A percentile compares a stretch with the other conserved stretches of the same genome.
These are phyloP conservation scores for Kuschelorhynchus macadamiae DNA, from an alignment of 2,888 invertebrate genomes.

Conservation along the genomic window DNA sequence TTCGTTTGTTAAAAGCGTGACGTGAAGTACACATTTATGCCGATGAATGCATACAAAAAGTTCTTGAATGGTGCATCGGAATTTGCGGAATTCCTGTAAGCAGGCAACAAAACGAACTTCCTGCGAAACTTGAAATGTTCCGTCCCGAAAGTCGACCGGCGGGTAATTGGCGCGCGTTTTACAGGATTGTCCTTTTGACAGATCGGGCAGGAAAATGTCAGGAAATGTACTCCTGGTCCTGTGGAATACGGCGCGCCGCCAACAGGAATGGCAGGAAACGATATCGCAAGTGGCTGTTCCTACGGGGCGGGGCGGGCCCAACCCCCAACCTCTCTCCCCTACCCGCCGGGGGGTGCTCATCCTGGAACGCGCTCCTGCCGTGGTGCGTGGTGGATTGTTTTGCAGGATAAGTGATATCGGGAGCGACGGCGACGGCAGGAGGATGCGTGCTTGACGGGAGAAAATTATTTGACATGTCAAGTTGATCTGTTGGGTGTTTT, in stretches of 20 bases:
- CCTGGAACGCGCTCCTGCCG: slow-evolving; percentile 47
- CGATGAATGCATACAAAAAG: slow-evolving; percentile 8
- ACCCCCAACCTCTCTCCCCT: slow-evolving; percentile 57
- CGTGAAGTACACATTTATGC: not conserved
- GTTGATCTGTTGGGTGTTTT: too few relatives aligned
- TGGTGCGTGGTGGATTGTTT: slow-evolving; percentile 42
- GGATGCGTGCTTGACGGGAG: too few relatives aligned
- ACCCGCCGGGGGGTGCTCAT: slow-evolving; percentile 61
- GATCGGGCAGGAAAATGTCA: slow-evolving; percentile 64
- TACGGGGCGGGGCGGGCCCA: slow-evolving; percentile 65
- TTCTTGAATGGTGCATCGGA: slow-evolving; percentile 3
- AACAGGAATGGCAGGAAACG: slow-evolving; percentile 68
- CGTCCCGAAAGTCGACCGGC: slow-evolving; percentile 41
- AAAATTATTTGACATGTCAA: too few relatives aligned
- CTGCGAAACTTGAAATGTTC: slow-evolving; percentile 23
- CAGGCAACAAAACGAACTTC: slow-evolving; percentile 29
- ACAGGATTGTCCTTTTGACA: slow-evolving; percentile 54
- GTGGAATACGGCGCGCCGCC: slow-evolving; percentile 63
- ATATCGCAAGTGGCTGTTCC: slow-evolving; percentile 71
- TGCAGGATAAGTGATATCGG: slow-evolving; percentile 28
- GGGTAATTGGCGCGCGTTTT: slow-evolving; percentile 54
- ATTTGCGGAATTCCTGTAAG: slow-evolving; percentile 27
- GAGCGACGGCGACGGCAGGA: not conserved
- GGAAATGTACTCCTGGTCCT: slow-evolving; percentile 67
- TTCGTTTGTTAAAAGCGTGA: not conserved